phyloP scores from a whole-genome alignment of 2,797 vertebrate species.

The Peromyscus attwateri region DNA sequence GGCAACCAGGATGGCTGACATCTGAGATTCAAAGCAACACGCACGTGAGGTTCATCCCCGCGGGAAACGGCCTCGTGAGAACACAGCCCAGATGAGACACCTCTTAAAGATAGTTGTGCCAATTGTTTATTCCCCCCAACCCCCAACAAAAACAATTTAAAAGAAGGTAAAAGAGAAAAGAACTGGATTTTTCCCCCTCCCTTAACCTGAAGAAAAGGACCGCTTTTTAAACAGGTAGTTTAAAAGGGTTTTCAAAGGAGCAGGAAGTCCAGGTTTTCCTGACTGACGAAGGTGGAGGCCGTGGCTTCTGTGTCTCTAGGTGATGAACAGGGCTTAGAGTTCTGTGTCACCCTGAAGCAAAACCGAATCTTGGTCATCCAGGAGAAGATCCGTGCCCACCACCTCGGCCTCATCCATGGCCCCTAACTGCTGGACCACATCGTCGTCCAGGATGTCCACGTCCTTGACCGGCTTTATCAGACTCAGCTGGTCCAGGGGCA shows the following conservation, averaged over 20 bases:
- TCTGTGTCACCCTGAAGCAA: conserved; percentile 89
- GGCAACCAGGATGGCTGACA: conserved; percentile 71
- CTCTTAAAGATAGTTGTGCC: conserved; percentile 87
- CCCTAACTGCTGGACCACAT: conserved; percentile 89
- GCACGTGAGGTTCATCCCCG: conserved; percentile 66
- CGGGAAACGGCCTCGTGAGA: conserved; percentile 77
- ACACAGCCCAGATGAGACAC: conserved; percentile 86
- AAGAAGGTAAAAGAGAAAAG: conserved; percentile 82
- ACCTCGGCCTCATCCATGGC: conserved; percentile 90
- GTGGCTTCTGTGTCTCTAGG: conserved; percentile 73
- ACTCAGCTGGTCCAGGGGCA: conserved; percentile 89
- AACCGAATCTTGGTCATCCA: conserved; percentile 89
- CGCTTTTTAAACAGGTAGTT: conserved; percentile 88
- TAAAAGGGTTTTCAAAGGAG: conserved; percentile 87
- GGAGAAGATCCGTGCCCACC: conserved; percentile 88
- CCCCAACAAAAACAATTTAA: conserved; percentile 82
- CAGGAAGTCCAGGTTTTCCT: conserved; percentile 85
- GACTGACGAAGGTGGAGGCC: conserved; percentile 76
- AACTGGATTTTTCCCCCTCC: conserved; percentile 70
- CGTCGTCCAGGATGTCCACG: conserved; percentile 86
- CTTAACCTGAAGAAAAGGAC: conserved; percentile 86
- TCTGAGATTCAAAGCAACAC: conserved; percentile 71
- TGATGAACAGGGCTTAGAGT: conserved; percentile 84
- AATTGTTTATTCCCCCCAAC: conserved; percentile 86
- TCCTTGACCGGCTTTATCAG: conserved; percentile 89